Evolutionary conservation across 35 echinoderm and acorn worm species (phyloP), one percentile per base, ranked within the genome.

Genomic region (Heliocidaris erythrogramma): DNA sequence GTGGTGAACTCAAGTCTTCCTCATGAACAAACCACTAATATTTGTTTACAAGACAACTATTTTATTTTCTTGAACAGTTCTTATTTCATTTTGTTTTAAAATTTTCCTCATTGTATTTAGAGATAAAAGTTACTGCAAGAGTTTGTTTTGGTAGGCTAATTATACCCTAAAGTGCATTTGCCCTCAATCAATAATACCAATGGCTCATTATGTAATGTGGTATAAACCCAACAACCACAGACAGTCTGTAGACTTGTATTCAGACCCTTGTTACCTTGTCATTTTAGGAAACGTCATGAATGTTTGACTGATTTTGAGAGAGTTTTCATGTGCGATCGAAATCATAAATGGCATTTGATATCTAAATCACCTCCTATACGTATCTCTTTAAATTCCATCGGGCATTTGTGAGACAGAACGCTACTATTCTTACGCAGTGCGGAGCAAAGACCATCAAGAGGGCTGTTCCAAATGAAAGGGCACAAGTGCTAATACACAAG

Each of bases 171-270:
- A 89, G 87, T 89, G 87, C 87, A 48, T 89, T 89, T 89, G 87
- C 87, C 87, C 87, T 89, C 31, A 89, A 89, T 89, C 87, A 89
- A 89, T 89, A 89, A 89, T 89, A 48, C 87, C 87, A 89, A 89
- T 89, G 87, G 87, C 87, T 89, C 87, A 89, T 89, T 89, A 89
- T 89, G 87, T 89, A 89, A 89, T 89, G 47, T 89, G 87, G 87
- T 47, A 48, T 89, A 89, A 89, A 89, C 31, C 47, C 27, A 48
- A 48, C 31, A 31, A 48, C 87, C 31, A 89, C 87, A 89, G 47
- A 42, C 47, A 89, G 87, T 13, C 18, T 48, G 87, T 89, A 89
- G 87, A 48, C 30, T 89, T 24, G 42, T 47, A 47, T 47, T 17
- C 31, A 89, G 87, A 89, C 87, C 87, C 87, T 89, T 89, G 87